These are phyloP conservation scores for Oscheius myriophilus DNA, from an alignment of 2,888 invertebrate genomes.

Conservation along the genomic window DNA sequence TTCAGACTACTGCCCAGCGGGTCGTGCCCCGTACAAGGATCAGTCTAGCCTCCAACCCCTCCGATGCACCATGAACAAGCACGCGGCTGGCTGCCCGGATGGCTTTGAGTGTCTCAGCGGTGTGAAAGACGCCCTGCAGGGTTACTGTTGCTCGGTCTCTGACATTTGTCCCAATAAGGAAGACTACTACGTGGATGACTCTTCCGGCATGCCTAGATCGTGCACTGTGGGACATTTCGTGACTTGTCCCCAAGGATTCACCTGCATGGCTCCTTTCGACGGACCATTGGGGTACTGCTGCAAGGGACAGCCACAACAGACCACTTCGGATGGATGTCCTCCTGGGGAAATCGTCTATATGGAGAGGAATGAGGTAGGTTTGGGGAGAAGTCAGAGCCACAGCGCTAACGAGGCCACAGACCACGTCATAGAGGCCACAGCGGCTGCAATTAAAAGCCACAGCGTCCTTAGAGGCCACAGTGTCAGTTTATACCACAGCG, in stretches of 20 bases:
- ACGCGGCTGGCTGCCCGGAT: conserved; percentile 55
- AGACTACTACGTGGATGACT: conserved; percentile 58
- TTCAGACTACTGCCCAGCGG: conserved; percentile 55
- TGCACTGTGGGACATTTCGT: conserved; percentile 60
- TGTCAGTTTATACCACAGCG: too few species aligned
- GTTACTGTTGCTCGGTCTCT: conserved; percentile 57
- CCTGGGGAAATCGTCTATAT: conserved; percentile 59
- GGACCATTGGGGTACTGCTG: conserved; percentile 57
- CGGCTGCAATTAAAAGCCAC: too few species aligned
- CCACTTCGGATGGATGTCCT: conserved; percentile 56
- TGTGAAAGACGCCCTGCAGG: conserved; percentile 57
- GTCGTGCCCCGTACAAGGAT: conserved; percentile 58
- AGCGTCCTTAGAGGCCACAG: too few species aligned
- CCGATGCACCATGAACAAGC: conserved; percentile 59
- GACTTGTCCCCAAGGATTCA: conserved; percentile 55
- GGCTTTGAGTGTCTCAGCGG: conserved; percentile 56
- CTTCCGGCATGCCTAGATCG: conserved; percentile 55
- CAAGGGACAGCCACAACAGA: conserved; percentile 37
- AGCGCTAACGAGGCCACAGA: too few species aligned
- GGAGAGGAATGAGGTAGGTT: conserved; percentile 52
- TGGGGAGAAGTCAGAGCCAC: too few species aligned
- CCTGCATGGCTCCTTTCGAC: conserved; percentile 53
- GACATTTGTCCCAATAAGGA: conserved; percentile 61
- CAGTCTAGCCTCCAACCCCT: conserved; percentile 50
- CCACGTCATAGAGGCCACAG: too few species aligned